Evolutionary conservation across 1,140 invertebrate species (phyloP).

Genomic region (Daktulosphaira vitifoliae): DNA sequence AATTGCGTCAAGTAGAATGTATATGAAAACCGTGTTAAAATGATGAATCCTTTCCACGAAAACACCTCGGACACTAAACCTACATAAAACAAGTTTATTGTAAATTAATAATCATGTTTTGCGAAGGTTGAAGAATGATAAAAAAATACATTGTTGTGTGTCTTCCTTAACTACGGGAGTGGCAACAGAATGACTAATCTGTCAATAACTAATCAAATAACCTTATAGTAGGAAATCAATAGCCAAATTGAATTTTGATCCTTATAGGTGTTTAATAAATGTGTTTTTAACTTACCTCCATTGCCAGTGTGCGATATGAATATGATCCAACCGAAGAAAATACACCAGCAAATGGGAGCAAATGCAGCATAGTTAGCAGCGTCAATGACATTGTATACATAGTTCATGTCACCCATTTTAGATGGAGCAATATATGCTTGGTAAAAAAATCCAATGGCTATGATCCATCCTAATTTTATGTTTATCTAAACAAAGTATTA

Average conservation of each 20-base stretch:
- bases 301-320: constrained; percentile 55
- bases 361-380: constrained; percentile 62
- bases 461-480: constrained; percentile 51
- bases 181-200: too few species aligned
- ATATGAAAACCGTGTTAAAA: constrained; percentile 56
- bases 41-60: constrained; percentile 53
- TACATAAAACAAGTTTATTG: too few species aligned
- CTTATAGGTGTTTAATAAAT: too few species aligned
- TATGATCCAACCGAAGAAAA: constrained; percentile 56
- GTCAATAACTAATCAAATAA: too few species aligned
- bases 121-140: too few species aligned
- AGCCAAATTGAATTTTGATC: too few species aligned
- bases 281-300: constrained; percentile 40
- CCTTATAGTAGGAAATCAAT: too few species aligned
- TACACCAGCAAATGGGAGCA: constrained; percentile 61
- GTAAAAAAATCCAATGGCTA: constrained; percentile 46
- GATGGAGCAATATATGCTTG: constrained; percentile 53
- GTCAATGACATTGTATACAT: constrained; percentile 55
- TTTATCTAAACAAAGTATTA: constrained; percentile 43
- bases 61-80: constrained; percentile 48
- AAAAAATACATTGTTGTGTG: constrained; percentile 12
- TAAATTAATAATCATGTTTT: too few species aligned
- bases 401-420: constrained; percentile 56
- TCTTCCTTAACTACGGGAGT: too few species aligned
- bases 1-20: constrained; percentile 59